These are phyloP conservation scores for Baccha elongata DNA, from an alignment of 2,888 invertebrate genomes.

Conservation along the genomic window DNA sequence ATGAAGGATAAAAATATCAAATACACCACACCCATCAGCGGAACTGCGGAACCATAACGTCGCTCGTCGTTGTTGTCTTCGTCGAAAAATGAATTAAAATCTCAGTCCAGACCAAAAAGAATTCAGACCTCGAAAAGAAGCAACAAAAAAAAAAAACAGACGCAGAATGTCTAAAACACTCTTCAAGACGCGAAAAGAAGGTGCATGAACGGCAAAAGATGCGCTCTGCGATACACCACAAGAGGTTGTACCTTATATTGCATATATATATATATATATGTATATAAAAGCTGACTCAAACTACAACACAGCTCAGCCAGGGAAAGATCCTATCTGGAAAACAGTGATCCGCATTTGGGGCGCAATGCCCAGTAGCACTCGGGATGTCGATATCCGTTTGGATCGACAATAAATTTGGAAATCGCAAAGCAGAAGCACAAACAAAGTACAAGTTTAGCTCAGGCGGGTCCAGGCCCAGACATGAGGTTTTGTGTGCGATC, in stretches of 20 bases:
- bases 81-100: slow-evolving; percentile 68
- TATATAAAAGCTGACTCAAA: slow-evolving; percentile 15
- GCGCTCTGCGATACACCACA: slow-evolving; percentile 60
- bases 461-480: slow-evolving; percentile 27
- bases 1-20: slow-evolving; percentile 68
- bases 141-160: slow-evolving; percentile 4
- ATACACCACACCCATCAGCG: slow-evolving; percentile 67
- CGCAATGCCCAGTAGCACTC: slow-evolving; percentile 78
- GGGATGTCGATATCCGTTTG: slow-evolving; percentile 77
- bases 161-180: neutral
- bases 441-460: slow-evolving; percentile 64
- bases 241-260: slow-evolving; percentile 21
- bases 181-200: slow-evolving; percentile 35
- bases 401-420: slow-evolving; percentile 77
- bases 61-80: neutral
- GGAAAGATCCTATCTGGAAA: slow-evolving; percentile 56
- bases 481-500: slow-evolving; percentile 27
- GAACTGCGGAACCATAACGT: neutral
- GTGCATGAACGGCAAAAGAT: slow-evolving; percentile 70
- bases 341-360: slow-evolving; percentile 67
- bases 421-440: slow-evolving; percentile 73
- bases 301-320: neutral
- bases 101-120: slow-evolving; percentile 50
- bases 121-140: slow-evolving; percentile 17
- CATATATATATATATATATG: too few species aligned